Evolutionary conservation across 1,140 invertebrate genomes (phyloP), one percentile per base, ranked within the genome.

Genomic region (Drosophila suzukii): DNA sequence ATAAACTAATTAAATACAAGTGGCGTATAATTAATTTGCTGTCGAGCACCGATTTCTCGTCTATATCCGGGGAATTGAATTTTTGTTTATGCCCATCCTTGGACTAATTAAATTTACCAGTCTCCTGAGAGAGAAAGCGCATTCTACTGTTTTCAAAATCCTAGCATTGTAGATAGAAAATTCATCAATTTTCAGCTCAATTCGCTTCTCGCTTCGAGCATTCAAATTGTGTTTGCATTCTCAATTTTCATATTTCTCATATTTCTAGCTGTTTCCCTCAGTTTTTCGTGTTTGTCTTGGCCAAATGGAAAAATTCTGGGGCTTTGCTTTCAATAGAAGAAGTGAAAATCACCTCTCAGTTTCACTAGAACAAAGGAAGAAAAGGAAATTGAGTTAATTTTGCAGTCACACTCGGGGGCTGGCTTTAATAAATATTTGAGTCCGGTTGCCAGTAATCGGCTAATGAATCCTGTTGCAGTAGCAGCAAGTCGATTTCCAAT

Each of bases 1-100:
- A 88, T 86, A 86, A 86, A 82, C 75, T 88, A 86, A 86, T 88
- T 86, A 76, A 86, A 77, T 43, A 50, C 54, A 68, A 77, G 74
- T 76, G 74, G 30, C 43, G 44, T 60, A 60, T 53, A 70, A 77
- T 61, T 55, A 75, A 75, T 74, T 74, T 75, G 38, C 27, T 62
- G 30, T 62, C 50, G 11, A 32, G 46, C 17, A 57, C 38, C 51
- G 36, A 36, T 32, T 50, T 65, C 24, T 34, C 12, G 0, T 20
- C 13, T 15, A 63, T 71, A 36, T 50, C 68, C 53, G 20, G 38
- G 27, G 30, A 58, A 50, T 54, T 54, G 65, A 36, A 72, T 58
- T 44, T 58, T 72, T 71, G 68, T 41, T 72, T 72, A 58, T 71
- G 66, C 66, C 36, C 46, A 57, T 71, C 66, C 53, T 41, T 38